Evolutionary conservation across 2,888 invertebrate species (phyloP).

Genomic region (Apoda limacodes): DNA sequence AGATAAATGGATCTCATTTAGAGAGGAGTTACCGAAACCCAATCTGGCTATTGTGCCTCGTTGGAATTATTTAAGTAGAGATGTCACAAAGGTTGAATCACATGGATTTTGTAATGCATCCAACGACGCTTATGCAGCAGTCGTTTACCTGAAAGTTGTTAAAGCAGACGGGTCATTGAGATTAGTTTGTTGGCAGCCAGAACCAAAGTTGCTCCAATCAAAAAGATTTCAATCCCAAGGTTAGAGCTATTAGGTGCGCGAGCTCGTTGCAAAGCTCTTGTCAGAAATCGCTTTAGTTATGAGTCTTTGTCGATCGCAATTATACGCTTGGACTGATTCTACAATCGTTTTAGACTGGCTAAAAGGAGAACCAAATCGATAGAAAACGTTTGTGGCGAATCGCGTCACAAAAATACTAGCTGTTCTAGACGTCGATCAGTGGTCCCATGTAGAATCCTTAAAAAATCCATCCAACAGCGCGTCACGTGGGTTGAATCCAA

Average conservation of each 20-base stretch:
- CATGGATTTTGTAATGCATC: conserved; percentile 14
- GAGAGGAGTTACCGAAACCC: too few species aligned
- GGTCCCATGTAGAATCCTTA: conserved; percentile 11
- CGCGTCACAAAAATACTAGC: conserved; percentile 10
- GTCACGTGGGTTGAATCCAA: too few species aligned
- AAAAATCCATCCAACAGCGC: conserved; percentile 16
- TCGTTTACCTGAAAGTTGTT: conserved; percentile 9
- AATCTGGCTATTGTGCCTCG: too few species aligned
- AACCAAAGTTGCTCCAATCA: conserved; percentile 8
- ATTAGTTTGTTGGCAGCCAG: conserved; percentile 9
- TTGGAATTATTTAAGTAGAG: too few species aligned
- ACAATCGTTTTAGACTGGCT: conserved; percentile 15
- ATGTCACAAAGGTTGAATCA: conserved; percentile 10
- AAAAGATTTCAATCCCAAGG: conserved; percentile 8
- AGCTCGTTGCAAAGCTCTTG: conserved; percentile 9
- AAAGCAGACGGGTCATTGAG: conserved; percentile 1
- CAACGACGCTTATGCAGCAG: conserved; percentile 7
- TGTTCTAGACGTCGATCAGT: too few species aligned
- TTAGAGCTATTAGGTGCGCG: conserved; percentile 12
- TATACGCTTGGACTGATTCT: conserved; percentile 14
- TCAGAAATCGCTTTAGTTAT: conserved; percentile 11
- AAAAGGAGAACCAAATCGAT: conserved; percentile 12
- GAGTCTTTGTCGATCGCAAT: conserved; percentile 6
- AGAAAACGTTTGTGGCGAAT: conserved; percentile 15
- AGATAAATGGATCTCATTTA: too few species aligned